phyloP scores from a whole-genome alignment of 2,888 invertebrate species.

The Ophion obscuratus region DNA sequence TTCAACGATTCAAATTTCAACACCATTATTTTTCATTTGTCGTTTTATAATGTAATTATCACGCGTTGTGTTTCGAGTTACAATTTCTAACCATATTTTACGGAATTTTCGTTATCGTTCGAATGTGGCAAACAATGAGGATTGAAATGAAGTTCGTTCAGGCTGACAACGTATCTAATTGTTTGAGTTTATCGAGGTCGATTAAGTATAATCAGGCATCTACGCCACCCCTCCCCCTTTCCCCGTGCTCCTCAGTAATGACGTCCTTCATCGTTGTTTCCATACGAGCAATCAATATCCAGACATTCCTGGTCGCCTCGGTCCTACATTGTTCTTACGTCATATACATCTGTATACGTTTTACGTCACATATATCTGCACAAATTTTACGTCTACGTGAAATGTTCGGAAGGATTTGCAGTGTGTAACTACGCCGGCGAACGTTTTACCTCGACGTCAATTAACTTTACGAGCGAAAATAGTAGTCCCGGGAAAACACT shows the following conservation, averaged over 20 bases:
- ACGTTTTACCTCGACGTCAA: constrained; percentile 33
- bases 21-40: too few relatives aligned
- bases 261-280: constrained; percentile 15
- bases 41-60: too few relatives aligned
- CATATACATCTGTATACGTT: neutral
- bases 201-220: constrained; percentile 57
- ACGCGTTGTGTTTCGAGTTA: neutral
- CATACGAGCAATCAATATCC: constrained; percentile 53
- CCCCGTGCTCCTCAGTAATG: neutral
- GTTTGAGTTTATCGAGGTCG: constrained; percentile 55
- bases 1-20: too few relatives aligned
- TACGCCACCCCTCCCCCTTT: neutral
- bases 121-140: neutral
- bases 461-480: neutral
- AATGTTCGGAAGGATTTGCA: constrained; percentile 42
- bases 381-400: neutral
- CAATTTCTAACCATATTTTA: neutral
- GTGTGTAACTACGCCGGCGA: constrained; percentile 35
- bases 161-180: constrained; percentile 33
- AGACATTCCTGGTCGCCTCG: constrained; percentile 46
- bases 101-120: neutral
- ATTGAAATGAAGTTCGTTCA: constrained; percentile 6
- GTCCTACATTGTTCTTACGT: constrained; percentile 15
- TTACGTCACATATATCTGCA: neutral
- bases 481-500: constrained; percentile 14